A percentile compares a stretch with the other conserved stretches of the same genome.
Evolutionary conservation across 2,888 invertebrate species (phyloP).

Genomic region (Thecophora atra): DNA sequence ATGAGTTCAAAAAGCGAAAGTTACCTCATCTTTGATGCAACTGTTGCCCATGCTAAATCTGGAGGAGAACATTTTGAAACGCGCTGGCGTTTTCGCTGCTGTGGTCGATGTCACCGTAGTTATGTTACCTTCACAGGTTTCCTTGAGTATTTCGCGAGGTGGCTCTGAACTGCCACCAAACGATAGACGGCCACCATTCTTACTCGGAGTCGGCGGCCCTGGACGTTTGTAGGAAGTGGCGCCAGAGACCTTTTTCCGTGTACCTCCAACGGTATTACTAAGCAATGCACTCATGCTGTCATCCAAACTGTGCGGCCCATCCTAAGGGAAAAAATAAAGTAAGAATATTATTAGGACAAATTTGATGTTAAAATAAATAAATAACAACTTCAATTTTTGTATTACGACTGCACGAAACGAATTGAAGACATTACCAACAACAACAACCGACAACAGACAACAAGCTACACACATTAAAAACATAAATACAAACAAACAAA

Average conservation of each 20-base stretch:
- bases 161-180: constrained; percentile 65
- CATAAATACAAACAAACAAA: constrained; percentile 26
- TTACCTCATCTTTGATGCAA: constrained; percentile 64
- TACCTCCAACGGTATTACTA: constrained; percentile 54
- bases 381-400: too few relatives aligned
- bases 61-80: constrained; percentile 72
- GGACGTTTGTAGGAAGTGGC: constrained; percentile 83
- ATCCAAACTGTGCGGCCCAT: constrained; percentile 55
- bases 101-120: constrained; percentile 65
- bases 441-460: too few relatives aligned
- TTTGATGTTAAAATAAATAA: constrained; percentile 27
- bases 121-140: constrained; percentile 63
- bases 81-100: constrained; percentile 73
- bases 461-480: too few relatives aligned
- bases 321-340: constrained; percentile 46
- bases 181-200: constrained; percentile 79
- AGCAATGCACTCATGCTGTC: constrained; percentile 66
- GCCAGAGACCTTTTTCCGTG: constrained; percentile 69
- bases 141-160: constrained; percentile 71
- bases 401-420: too few relatives aligned
- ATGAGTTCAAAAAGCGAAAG: constrained; percentile 28
- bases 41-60: constrained; percentile 56
- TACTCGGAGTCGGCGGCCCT: constrained; percentile 87
- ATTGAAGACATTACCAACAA: too few relatives aligned
- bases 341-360: constrained; percentile 28